These are phyloP conservation scores for Malthinus flaveolus DNA, from an alignment of 2,888 invertebrate species.

Conservation along the genomic window DNA sequence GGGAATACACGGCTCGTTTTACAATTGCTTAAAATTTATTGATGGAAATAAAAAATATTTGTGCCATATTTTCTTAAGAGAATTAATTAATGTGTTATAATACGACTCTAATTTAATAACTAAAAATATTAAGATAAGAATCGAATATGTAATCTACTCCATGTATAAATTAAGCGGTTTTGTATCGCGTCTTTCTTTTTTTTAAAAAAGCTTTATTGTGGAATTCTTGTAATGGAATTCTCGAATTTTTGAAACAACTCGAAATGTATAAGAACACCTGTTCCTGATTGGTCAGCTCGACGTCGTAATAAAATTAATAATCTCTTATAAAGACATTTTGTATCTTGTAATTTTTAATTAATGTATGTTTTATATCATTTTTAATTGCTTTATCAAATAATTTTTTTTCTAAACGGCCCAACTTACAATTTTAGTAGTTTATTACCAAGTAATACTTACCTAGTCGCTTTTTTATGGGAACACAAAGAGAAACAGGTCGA, in stretches of 20 bases:
- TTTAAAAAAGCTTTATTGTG: conserved; percentile 37
- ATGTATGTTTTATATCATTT: conserved; percentile 19
- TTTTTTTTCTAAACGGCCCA: not conserved
- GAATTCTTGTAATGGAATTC: conserved; percentile 49
- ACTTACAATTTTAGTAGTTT: too few species aligned
- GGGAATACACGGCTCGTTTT: too few species aligned
- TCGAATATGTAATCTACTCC: too few species aligned
- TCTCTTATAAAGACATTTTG: conserved; percentile 30
- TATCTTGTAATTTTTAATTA: conserved; percentile 29
- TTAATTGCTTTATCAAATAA: conserved; percentile 3
- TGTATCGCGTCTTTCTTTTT: not conserved
- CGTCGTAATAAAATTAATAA: conserved; percentile 46
- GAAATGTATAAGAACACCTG: conserved; percentile 45
- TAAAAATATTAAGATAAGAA: too few species aligned
- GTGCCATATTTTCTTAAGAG: too few species aligned
- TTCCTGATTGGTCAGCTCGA: conserved; percentile 38
- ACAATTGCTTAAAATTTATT: too few species aligned
- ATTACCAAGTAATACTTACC: too few species aligned
- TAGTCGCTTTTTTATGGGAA: too few species aligned
- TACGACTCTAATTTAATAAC: too few species aligned
- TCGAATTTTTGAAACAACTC: conserved; percentile 50
- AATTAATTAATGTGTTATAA: too few species aligned
- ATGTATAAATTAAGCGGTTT: conserved; percentile 39
- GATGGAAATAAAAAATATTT: too few species aligned
- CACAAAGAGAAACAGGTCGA: too few species aligned